phyloP scores from a whole-genome alignment of 1,140 invertebrate genomes.

The Cotesia glomerata region DNA sequence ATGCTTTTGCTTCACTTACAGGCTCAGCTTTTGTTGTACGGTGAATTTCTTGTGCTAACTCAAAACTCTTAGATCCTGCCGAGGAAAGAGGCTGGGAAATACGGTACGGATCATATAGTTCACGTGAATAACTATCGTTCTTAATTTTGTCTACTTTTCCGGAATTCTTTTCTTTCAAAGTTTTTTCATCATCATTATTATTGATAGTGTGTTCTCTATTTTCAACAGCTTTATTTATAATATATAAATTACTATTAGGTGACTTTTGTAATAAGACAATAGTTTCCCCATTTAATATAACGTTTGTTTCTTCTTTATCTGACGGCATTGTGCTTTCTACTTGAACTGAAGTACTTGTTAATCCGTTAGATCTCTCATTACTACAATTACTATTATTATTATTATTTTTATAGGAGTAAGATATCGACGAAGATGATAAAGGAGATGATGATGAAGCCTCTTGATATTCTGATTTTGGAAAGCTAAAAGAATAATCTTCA shows the following conservation, averaged over 20 bases:
- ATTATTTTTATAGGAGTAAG: neutral
- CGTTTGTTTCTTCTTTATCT: slow-evolving; percentile 53
- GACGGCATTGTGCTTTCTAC: slow-evolving; percentile 35
- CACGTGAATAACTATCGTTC: slow-evolving; percentile 12
- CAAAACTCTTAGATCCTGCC: neutral
- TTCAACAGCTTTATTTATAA: slow-evolving; percentile 59
- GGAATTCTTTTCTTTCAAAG: slow-evolving; percentile 9
- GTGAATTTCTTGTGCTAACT: neutral
- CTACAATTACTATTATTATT: too few species aligned
- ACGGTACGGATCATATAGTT: slow-evolving; percentile 20
- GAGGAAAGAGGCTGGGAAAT: neutral
- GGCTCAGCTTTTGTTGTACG: neutral
- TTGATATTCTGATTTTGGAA: slow-evolving; percentile 3
- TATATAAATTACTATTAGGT: slow-evolving; percentile 60
- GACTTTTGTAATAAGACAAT: slow-evolving; percentile 56
- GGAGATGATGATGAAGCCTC: too few species aligned
- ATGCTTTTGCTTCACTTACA: neutral
- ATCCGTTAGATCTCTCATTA: slow-evolving; percentile 1
- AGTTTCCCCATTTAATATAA: slow-evolving; percentile 59
- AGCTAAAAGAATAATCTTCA: slow-evolving; percentile 28
- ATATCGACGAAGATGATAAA: slow-evolving; percentile 21
- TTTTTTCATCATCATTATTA: slow-evolving; percentile 33
- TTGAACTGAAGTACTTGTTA: neutral
- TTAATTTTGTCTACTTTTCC: slow-evolving; percentile 2
- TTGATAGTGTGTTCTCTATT: slow-evolving; percentile 44